Evolutionary conservation across 35 echinoderm and acorn worm genomes (phyloP), one percentile per base, ranked within the genome.

Genomic region (Eucidaris tribuloides): DNA sequence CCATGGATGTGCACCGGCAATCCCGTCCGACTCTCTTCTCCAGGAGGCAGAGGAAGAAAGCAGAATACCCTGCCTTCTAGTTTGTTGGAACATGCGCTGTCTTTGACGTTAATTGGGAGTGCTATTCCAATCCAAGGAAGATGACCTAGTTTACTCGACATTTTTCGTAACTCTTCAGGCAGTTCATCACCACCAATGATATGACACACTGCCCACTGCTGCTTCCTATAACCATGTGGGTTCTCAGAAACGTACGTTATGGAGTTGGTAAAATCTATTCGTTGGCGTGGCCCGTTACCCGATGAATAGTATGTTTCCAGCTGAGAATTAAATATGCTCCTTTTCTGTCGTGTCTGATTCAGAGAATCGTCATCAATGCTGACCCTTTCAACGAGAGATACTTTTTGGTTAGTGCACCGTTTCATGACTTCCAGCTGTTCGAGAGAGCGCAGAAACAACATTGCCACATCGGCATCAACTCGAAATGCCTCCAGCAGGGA

Each of bases 1-100:
- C 89, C 94, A 86, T 97, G 84, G 18, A 97, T 56, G 78, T 97
- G 94, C 2, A 97, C 89, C 11, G 94, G 94, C 64, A 98, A 84
- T 18, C 86, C 90, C 17, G 86, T 89, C 3, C 33, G 28, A 20
- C 46, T 83, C 15, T 86, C 78, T 6, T 86, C 84, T 40, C 83
- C 76, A 2, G 70, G 59, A 32, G 95, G 95, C 5, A 98, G 49
- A 18, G 95, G 95, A 3, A 98, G 82, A 64, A 92, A 98, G 41
- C 95, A 98, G 44, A 92, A 98, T 32, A 79, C 74, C 46, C 95
- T 78, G 1, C 95, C 95, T 29, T 5, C n/a, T n/a, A n/a, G n/a
- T n/a, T n/a, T n/a, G n/a, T n/a, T n/a, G n/a, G n/a, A n/a, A n/a
- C n/a, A n/a, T n/a, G n/a, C n/a, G 3, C 36, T 15, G n/a, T n/a